Percentiles rank a stretch among this genome's conserved stretches.
These are phyloP conservation scores for Brachyistius frenatus DNA, from an alignment of 2,113 vertebrate genomes.

Conservation along the genomic window DNA sequence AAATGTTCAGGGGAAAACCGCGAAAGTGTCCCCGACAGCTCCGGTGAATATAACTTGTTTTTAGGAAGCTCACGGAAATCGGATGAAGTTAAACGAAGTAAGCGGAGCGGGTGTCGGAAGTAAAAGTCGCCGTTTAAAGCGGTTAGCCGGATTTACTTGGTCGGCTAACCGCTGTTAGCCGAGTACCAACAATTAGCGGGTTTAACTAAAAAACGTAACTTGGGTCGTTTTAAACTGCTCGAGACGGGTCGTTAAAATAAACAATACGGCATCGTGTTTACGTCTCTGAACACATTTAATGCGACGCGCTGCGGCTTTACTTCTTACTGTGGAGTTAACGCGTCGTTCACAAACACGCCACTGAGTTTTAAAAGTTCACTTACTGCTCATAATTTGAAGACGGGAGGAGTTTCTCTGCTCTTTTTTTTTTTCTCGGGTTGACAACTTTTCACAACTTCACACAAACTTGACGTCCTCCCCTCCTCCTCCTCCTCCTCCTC, in stretches of 20 bases:
- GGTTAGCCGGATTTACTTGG: conserved; percentile 16
- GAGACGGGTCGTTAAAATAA: conserved; percentile 26
- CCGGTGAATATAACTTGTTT: neutral
- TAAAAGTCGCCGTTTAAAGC: neutral
- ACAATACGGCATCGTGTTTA: conserved; percentile 3
- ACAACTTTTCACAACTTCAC: conserved; percentile 86
- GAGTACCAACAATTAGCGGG: conserved; percentile 60
- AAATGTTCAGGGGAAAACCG: conserved; percentile 19
- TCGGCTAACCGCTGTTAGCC: conserved; percentile 61
- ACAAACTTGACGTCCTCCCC: conserved; percentile 80
- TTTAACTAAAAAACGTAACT: conserved; percentile 35
- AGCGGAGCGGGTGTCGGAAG: neutral
- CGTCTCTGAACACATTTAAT: neutral
- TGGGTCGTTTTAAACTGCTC: conserved; percentile 60
- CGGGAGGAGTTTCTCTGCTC: conserved; percentile 86
- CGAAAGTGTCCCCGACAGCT: neutral
- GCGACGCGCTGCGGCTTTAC: neutral
- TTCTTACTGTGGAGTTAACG: neutral
- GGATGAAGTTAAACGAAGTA: neutral
- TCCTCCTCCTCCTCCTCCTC: conserved; percentile 7
- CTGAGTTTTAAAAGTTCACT: conserved; percentile 80
- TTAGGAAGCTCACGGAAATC: neutral
- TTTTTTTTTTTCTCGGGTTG: conserved; percentile 82
- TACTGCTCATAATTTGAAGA: conserved; percentile 87
- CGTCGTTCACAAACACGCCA: conserved; percentile 25